Conservation (phyloP, 2,113 vertebrate genomes). For the Ptilorrhoa leucosticta region DNA sequence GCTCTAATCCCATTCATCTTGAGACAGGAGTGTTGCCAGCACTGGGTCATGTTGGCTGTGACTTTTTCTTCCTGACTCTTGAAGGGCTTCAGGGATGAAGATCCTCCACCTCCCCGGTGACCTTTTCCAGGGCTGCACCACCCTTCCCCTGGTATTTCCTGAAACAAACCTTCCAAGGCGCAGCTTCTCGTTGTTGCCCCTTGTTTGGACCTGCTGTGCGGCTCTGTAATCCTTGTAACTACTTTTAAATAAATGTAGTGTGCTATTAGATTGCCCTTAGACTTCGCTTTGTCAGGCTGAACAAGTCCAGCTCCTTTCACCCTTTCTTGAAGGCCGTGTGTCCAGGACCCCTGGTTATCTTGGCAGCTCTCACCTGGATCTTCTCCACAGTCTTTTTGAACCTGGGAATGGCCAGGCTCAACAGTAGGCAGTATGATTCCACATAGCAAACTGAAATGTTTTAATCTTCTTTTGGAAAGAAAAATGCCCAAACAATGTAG, state of each 20-base stretch:
- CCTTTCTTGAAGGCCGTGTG: background rate
- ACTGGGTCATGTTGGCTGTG: background rate
- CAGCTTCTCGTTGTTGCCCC: background rate
- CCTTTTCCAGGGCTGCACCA: background rate
- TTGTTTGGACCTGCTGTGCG: background rate
- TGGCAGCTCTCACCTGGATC: background rate
- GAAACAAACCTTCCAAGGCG: background rate
- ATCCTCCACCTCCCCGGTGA: background rate
- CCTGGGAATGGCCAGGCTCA: background rate
- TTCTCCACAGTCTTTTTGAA: background rate
- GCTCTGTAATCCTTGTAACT: background rate
- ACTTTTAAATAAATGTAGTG: background rate
- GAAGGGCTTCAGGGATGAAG: background rate
- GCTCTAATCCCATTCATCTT: background rate
- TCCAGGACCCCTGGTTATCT: background rate
- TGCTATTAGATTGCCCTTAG: background rate
- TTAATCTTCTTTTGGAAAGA: background rate
- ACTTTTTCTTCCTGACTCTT: background rate
- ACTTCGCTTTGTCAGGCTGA: background rate
- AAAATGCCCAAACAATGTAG: background rate
- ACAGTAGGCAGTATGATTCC: background rate
- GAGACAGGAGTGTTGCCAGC: background rate
- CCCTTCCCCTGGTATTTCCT: background rate
- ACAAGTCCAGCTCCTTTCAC: background rate
- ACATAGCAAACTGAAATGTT: background rate